phyloP scores from a whole-genome alignment of 2,888 invertebrate species.

The Agriopis aurantiaria region DNA sequence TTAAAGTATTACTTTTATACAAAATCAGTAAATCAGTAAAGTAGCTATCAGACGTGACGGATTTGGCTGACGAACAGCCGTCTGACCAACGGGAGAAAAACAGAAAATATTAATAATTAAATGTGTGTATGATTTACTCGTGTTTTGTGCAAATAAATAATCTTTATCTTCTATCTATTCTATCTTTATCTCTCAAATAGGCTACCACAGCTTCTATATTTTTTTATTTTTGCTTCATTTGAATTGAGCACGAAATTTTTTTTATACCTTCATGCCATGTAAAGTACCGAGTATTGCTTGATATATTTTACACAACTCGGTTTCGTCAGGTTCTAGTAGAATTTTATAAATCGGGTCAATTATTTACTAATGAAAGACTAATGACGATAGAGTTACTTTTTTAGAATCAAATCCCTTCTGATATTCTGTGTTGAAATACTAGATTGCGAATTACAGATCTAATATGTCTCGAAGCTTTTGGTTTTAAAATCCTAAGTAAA shows the following conservation, averaged over 20 bases:
- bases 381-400: constrained; percentile 5
- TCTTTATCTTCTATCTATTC: no score
- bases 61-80: no score
- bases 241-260: constrained; percentile 35
- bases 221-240: constrained; percentile 40
- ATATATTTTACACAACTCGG: constrained; percentile 15
- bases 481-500: not conserved
- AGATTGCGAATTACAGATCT: not conserved
- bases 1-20: no score
- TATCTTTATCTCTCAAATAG: no score
- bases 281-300: not conserved
- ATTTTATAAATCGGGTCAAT: constrained; percentile 8
- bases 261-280: constrained; percentile 14
- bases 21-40: no score
- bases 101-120: no score
- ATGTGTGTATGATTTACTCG: no score
- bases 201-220: no score
- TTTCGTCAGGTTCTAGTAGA: constrained; percentile 15
- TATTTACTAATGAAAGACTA: not conserved
- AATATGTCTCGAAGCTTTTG: not conserved
- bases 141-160: no score
- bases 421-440: constrained; percentile 4
- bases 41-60: no score
- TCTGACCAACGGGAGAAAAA: no score
- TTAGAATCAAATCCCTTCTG: constrained; percentile 8